Base-by-base conservation (phyloP, 2,888 invertebrate genomes). In the Agrotis clavis region DNA sequence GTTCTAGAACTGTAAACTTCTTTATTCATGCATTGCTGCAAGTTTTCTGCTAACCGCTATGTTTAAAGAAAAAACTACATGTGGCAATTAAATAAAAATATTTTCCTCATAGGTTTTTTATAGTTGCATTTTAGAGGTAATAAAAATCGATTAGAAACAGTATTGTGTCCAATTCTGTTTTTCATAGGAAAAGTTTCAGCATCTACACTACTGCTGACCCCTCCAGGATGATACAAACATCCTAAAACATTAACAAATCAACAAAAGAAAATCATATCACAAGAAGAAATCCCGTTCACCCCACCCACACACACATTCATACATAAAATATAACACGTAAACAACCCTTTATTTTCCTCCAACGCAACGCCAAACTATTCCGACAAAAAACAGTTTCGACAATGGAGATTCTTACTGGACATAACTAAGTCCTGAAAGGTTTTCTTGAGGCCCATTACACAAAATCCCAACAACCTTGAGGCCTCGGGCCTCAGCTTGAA, bases 371-470 rank as follows among this genome's bases (percentile, higher is more conserved):
- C 54, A 63, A 81, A 81, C 65, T 72, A 68, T 77, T 73, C 47
- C 41, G 21, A 59, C 74, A 74, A 81, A 79, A 80, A 81, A 68
- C 66, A 74, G 65, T 77, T 66, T 71, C 66, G 47, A 81, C 77
- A 81, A 81, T 68, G n/a, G 59, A 71, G 35, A 80, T 74, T 80
- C 80, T 80, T 77, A 66, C 76, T 76, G 81, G 81, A 79, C 84
- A 79, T 77, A 82, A 80, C 77, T 64, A 67, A 80, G 70, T 71
- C 67, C 73, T 79, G 79, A 85, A 83, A 83, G 80, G 76, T 71
- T 84, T 85, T 72, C 84, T 74, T 59, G 70, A 59, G 71, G 71
- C 75, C 79, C 85, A 84, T 79, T 81, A 80, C 78, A 73, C 77
- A 65, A 78, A 82, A 79, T 72, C 65, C 68, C 74, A 53, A 61